These are phyloP conservation scores for Acrocera orbiculus DNA, from an alignment of 2,888 invertebrate species.

Conservation along the genomic window DNA sequence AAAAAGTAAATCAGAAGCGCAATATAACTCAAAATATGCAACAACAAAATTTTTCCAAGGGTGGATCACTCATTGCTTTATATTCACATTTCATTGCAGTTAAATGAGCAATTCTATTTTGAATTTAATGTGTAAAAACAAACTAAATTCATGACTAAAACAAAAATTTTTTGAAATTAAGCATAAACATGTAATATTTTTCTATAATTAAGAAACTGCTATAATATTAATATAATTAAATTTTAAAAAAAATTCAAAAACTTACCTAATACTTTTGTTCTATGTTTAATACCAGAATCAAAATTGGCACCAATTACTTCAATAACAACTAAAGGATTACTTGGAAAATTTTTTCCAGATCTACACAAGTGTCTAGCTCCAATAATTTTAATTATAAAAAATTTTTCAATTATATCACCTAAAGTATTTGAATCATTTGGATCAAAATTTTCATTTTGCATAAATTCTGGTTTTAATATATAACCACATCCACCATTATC, in stretches of 20 bases:
- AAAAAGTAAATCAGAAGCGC: too few species aligned
- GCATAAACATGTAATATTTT: too few species aligned
- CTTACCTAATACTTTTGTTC: constrained; percentile 71
- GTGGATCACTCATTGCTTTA: too few species aligned
- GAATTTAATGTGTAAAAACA: too few species aligned
- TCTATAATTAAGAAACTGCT: background rate
- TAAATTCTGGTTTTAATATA: constrained; percentile 75
- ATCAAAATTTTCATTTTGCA: constrained; percentile 63
- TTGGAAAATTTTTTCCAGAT: constrained; percentile 65
- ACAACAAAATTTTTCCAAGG: too few species aligned
- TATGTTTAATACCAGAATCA: constrained; percentile 65
- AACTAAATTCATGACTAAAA: background rate
- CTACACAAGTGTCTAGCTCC: constrained; percentile 79
- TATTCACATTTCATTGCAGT: too few species aligned
- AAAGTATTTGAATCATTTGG: constrained; percentile 52
- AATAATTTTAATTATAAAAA: constrained; percentile 57
- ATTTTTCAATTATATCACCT: constrained; percentile 40
- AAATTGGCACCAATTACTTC: constrained; percentile 79
- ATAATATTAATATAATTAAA: background rate
- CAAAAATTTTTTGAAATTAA: too few species aligned
- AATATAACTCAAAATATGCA: too few species aligned
- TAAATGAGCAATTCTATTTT: too few species aligned
- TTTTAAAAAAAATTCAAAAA: background rate
- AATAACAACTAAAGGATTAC: constrained; percentile 75
- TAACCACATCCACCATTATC: constrained; percentile 90